Evolutionary conservation across 2,888 invertebrate species (phyloP).

Genomic region (Drosophila conformis): DNA sequence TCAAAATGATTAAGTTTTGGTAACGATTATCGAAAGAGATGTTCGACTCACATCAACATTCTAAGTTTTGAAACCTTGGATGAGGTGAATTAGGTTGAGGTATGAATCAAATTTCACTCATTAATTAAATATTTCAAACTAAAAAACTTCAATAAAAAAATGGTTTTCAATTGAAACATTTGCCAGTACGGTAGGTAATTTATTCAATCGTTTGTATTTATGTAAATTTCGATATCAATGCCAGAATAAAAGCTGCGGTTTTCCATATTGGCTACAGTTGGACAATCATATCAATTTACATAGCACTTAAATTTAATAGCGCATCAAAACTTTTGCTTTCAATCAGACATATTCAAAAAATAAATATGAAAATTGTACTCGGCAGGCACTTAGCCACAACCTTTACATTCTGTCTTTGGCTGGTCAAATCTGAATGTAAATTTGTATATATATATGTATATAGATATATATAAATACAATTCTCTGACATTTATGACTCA

Average conservation of each 20-base stretch:
- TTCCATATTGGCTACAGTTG: constrained; percentile 7
- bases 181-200: background rate
- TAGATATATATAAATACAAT: constrained; percentile 27
- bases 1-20: background rate
- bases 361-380: constrained; percentile 31
- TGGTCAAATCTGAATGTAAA: constrained; percentile 45
- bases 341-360: constrained; percentile 32
- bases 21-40: background rate
- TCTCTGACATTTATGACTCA: constrained; percentile 62
- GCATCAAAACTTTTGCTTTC: constrained; percentile 69
- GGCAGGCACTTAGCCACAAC: constrained; percentile 67
- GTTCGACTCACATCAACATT: background rate
- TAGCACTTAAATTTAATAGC: constrained; percentile 64
- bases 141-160: background rate
- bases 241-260: background rate
- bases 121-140: background rate
- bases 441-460: constrained; percentile 51
- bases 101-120: background rate
- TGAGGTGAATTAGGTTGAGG: too few relatives aligned
- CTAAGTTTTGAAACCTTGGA: background rate
- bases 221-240: background rate
- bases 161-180: background rate
- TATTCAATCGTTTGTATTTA: background rate
- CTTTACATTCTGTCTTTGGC: constrained; percentile 45
- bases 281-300: constrained; percentile 24